Percentiles rank a stretch among this genome's conserved stretches.
phyloP scores from a whole-genome alignment of 2,797 vertebrate genomes.

The Clarias laeviceps region DNA sequence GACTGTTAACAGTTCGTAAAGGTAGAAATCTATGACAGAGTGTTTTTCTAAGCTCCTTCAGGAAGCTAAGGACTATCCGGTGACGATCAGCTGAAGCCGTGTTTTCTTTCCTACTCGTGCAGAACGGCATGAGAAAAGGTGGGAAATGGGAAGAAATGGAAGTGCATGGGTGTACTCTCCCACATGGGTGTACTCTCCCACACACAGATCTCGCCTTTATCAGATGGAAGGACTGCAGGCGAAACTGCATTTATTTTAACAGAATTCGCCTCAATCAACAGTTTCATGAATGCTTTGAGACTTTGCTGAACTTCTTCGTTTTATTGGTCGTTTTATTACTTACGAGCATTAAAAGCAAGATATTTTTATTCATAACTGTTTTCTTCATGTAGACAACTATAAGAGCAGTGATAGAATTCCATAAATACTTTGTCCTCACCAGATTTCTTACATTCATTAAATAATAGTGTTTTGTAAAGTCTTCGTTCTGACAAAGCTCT shows the following conservation, averaged over 20 bases:
- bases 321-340: neutral
- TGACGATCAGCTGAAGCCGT: constrained; percentile 7
- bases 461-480: neutral
- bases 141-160: constrained; percentile 50
- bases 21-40: neutral
- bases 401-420: neutral
- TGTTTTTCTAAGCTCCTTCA: neutral
- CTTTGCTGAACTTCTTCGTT: neutral
- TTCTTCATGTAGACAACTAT: neutral
- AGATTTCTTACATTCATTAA: neutral
- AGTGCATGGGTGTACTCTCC: constrained; percentile 41
- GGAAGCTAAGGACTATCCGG: neutral
- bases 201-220: neutral
- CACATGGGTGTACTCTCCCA: neutral
- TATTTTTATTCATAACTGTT: neutral
- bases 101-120: neutral
- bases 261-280: neutral
- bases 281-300: neutral
- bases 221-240: constrained; percentile 4
- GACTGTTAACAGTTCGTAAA: neutral
- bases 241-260: neutral
- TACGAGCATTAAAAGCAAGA: neutral
- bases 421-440: neutral
- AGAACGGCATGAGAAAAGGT: neutral
- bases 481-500: neutral